Evolutionary conservation across 92 coral and sea anemone species (phyloP), one percentile per base, ranked within the genome.

Genomic region (Umimayanthus chanpuru): DNA sequence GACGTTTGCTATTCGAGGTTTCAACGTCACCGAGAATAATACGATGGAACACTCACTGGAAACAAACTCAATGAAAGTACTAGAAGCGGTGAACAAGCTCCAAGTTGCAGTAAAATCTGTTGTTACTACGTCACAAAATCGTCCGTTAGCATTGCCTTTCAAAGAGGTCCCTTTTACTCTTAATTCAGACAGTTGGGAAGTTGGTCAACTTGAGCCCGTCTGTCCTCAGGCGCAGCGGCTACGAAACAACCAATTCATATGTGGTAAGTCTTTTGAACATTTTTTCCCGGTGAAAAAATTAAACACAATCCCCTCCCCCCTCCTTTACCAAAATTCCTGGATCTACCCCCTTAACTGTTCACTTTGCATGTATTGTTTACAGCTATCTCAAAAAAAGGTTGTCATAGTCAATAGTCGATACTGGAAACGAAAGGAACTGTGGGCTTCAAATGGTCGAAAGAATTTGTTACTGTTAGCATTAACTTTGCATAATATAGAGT

Each of bases 201-300:
- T 89, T 71, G 91, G 88, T 36, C 71, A 82, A 11, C 88, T 91
- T 81, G 70, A 56, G 55, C 68, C 80, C 36, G 36, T 71, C 21
- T 95, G 98, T 77, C 86, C 90, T 21, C 91, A 44, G 55, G 94
- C 93, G 25, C 81, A 81, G 76, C 68, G 74, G 56, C 76, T 90
- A n/a, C 65, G 72, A 61, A 65, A 74, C 41, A 81, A 88, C 81
- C 90, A 90, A 15, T 93, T 92, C 85, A 65, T 88, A 36, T 95
- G 98, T 71, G 94, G 98, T 95, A 73, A 93, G 98, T 73, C 15
- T 16, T 36, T 85, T 73, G 20, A 1, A 20, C 36, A 29, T 28
- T 41, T 10, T 47, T 47, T 38, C 26, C 40, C 20, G 0, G n/a
- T 26, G 68, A 20, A 61, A 55, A 16, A 56, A 56, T 32, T 32